Percentiles rank a stretch among this genome's conserved stretches.
Conservation (phyloP, 1,140 invertebrate genomes). For the Pachyrhynchus sulphureomaculatus region DNA sequence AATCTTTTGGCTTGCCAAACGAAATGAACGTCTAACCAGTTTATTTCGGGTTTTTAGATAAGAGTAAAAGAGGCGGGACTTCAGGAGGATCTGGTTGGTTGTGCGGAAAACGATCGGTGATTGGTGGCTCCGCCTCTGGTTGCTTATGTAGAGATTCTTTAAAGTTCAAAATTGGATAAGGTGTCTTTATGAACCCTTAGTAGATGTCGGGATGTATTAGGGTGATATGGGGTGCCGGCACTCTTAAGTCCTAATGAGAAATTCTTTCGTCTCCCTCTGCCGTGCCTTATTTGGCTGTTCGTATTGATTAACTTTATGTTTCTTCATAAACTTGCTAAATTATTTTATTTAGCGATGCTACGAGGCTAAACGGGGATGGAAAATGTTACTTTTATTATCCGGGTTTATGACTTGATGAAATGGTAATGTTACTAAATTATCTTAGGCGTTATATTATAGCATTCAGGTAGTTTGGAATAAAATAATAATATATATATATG, state of each 20-base stretch:
- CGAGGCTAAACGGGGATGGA: background rate
- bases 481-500: too few species aligned
- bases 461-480: too few species aligned
- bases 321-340: conserved; percentile 17
- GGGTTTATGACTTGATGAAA: background rate
- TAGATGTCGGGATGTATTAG: conserved; percentile 49
- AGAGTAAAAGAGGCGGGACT: conserved; percentile 13
- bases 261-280: conserved; percentile 7
- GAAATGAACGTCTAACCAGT: background rate
- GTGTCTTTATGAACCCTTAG: conserved; percentile 47
- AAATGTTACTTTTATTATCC: background rate
- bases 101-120: conserved; percentile 42
- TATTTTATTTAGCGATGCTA: conserved; percentile 13
- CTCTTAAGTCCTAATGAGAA: conserved; percentile 27
- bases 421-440: too few species aligned
- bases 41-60: background rate
- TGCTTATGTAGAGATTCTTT: conserved; percentile 20
- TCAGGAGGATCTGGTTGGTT: conserved; percentile 16
- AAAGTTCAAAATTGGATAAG: conserved; percentile 34
- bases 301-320: conserved; percentile 30
- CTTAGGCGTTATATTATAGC: too few species aligned
- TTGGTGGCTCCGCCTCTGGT: conserved; percentile 41
- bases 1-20: background rate
- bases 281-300: conserved; percentile 12
- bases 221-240: conserved; percentile 21